phyloP scores from a whole-genome alignment of 2,888 invertebrate species.

The Zhengitettix transpicula region DNA sequence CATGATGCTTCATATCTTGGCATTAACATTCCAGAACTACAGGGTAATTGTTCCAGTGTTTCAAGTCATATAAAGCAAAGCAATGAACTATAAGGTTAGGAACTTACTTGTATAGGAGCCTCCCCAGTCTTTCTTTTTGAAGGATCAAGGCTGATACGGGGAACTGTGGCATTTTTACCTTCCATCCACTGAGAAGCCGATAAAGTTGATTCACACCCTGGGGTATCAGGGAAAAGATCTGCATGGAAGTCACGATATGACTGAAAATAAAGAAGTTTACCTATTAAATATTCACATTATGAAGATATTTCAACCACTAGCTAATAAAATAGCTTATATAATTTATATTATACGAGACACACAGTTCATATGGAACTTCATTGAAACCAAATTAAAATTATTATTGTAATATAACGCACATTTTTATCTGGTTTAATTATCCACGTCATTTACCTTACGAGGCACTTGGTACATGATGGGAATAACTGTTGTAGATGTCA shows the following conservation, averaged over 20 bases:
- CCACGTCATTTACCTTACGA: conserved; percentile 45
- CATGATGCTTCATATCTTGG: too few species aligned
- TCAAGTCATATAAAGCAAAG: not conserved
- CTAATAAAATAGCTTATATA: too few species aligned
- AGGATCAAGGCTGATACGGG: conserved; percentile 72
- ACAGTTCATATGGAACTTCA: too few species aligned
- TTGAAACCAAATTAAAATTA: too few species aligned
- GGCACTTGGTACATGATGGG: conserved; percentile 92
- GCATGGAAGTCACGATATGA: conserved; percentile 87
- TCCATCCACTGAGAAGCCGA: conserved; percentile 69
- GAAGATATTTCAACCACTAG: too few species aligned
- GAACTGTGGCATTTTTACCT: conserved; percentile 55
- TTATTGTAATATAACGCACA: too few species aligned
- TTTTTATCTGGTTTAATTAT: too few species aligned
- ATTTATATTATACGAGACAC: too few species aligned
- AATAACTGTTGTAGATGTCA: conserved; percentile 71
- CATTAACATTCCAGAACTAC: too few species aligned
- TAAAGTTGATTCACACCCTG: conserved; percentile 61
- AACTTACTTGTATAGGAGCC: conserved; percentile 2
- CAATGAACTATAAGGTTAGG: not conserved
- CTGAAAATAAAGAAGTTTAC: conserved; percentile 28
- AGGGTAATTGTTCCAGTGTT: too few species aligned
- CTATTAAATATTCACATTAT: too few species aligned
- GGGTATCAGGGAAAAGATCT: conserved; percentile 85
- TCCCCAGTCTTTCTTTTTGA: conserved; percentile 28